Base-by-base conservation (phyloP, 2,888 invertebrate species). In the Erebia epiphron region DNA sequence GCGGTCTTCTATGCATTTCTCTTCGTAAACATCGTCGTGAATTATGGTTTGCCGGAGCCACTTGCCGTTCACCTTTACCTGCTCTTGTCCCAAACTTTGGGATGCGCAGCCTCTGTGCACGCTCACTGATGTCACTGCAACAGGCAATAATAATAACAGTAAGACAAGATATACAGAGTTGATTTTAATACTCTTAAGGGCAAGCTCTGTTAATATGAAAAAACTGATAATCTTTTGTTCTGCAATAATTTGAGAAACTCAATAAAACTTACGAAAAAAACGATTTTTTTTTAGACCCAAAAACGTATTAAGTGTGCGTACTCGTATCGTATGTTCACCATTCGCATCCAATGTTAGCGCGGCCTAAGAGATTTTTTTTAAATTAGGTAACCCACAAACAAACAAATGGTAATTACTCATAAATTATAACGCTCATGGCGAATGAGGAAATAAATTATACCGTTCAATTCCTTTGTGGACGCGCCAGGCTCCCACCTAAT, bases 21-120 rank as follows among this genome's bases (percentile, higher is more conserved):
- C 96, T 11, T 91, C 82, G 83, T 97, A 97, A 0, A 95, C 95
- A 78, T 96, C 95, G 78, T 96, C 96, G 79, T 96, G 94, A 18
- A 97, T 94, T 64, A 92, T 90, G 54, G 95, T 93, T 73, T 94
- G 94, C 35, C 83, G 81, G 16, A 92, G 82, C 97, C 97, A 97
- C 66, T 94, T 94, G 1, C 85, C 81, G 68, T 86, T 80, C 58
- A 94, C 85, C 74, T 94, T 94, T 76, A 91, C 94, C 64, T 94
- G 94, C 81, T 95, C 94, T 21, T 94, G 94, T 9, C 91, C 92
- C 75, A 95, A 89, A 74, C 95, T 95, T 86, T 97, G 97, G 1
- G 94, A 86, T 0, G 97, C 96, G 85, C 97, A 97, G 69, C 95
- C 96, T 49, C 97, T 92, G 86, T 86, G 77, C 16, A 78, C 76